Percentiles rank a stretch among this genome's conserved stretches.
phyloP scores from a whole-genome alignment of 2,888 invertebrate genomes.

The Autographa gamma region DNA sequence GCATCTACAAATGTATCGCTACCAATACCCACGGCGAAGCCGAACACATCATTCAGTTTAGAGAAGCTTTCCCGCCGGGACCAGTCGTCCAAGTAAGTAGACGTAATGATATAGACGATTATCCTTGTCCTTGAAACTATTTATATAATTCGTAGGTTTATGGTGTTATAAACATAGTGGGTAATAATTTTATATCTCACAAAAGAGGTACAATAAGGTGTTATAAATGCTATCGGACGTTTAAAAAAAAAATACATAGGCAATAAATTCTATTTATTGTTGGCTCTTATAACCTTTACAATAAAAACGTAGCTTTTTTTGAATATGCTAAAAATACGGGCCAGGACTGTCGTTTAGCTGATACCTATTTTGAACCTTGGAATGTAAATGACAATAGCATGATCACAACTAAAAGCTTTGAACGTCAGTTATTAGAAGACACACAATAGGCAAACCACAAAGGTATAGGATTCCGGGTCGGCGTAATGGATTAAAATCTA shows the following conservation, averaged over 20 bases:
- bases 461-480: constrained; percentile 5
- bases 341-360: background rate
- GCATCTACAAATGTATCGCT: constrained; percentile 94
- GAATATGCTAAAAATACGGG: no score
- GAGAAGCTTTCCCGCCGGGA: constrained; percentile 92
- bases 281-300: no score
- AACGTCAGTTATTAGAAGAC: constrained; percentile 8
- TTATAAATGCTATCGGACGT: no score
- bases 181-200: no score
- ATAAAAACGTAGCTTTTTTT: no score
- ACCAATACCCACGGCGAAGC: constrained; percentile 92
- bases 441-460: constrained; percentile 9
- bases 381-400: background rate
- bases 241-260: no score
- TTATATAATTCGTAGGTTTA: no score
- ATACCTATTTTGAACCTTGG: background rate
- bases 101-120: background rate
- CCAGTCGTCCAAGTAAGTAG: constrained; percentile 87
- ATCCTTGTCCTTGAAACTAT: no score
- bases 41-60: constrained; percentile 91
- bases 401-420: constrained; percentile 1
- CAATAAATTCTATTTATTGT: no score
- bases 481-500: constrained; percentile 21
- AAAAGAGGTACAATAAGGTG: no score
- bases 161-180: no score